These are phyloP conservation scores for Ictalurus punctatus DNA, from an alignment of 2,113 vertebrate species.

Conservation along the genomic window DNA sequence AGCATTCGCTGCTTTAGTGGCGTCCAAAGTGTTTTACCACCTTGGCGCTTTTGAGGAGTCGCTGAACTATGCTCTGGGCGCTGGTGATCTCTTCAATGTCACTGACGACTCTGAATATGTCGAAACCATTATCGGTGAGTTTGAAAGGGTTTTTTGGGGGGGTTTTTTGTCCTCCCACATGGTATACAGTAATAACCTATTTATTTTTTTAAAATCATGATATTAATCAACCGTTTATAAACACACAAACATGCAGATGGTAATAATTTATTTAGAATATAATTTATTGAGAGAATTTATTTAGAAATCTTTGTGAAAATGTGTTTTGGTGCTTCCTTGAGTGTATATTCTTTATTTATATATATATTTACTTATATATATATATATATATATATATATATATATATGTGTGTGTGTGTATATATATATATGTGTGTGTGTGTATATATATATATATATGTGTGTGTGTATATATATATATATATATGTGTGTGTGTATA, in stretches of 20 bases:
- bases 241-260: not conserved
- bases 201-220: not conserved
- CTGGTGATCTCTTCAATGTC: constrained; percentile 98
- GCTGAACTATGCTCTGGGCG: constrained; percentile 95
- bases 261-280: too few species aligned
- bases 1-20: constrained; percentile 94
- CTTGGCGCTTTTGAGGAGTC: constrained; percentile 98
- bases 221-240: not conserved
- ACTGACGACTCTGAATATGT: constrained; percentile 97
- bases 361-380: too few species aligned
- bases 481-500: too few species aligned
- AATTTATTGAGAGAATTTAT: not conserved
- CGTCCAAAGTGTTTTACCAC: constrained; percentile 98
- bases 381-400: too few species aligned
- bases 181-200: not conserved
- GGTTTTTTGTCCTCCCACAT: not conserved
- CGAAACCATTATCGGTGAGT: constrained; percentile 97
- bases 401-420: too few species aligned
- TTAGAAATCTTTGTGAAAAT: not conserved
- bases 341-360: not conserved
- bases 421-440: too few species aligned
- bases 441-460: too few species aligned
- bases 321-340: not conserved
- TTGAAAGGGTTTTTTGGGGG: not conserved
- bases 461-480: too few species aligned